Evolutionary conservation across 2,797 vertebrate genomes (phyloP).

Genomic region (Intellagama lesueurii): DNA sequence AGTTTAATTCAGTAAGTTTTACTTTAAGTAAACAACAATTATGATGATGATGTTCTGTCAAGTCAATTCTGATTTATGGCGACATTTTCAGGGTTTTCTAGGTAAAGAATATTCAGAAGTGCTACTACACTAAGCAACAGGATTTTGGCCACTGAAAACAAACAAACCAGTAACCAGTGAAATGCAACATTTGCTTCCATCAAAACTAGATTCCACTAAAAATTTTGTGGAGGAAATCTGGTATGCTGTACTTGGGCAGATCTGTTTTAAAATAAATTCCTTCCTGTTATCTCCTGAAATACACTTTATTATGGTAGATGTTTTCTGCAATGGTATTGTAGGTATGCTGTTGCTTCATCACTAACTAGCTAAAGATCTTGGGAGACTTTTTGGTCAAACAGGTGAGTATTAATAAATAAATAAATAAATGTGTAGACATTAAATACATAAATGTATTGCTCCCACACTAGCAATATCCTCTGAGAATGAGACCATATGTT

Average conservation of each 20-base stretch:
- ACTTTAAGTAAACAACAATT: not conserved
- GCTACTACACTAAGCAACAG: too few relatives aligned
- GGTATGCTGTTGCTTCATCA: too few relatives aligned
- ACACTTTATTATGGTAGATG: not conserved
- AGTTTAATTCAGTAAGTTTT: constrained; percentile 53
- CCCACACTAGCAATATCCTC: too few relatives aligned
- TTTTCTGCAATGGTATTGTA: not conserved
- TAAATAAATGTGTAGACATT: too few relatives aligned
- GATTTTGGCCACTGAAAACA: not conserved
- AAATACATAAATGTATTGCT: too few relatives aligned
- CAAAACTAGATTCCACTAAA: not conserved
- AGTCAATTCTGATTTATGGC: too few relatives aligned
- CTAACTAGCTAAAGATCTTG: not conserved
- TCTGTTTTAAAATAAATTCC: not conserved
- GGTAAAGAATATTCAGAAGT: too few relatives aligned
- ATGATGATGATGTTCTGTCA: not conserved
- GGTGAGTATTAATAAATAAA: too few relatives aligned
- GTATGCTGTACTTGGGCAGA: not conserved
- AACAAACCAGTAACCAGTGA: not conserved
- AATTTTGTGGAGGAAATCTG: not conserved
- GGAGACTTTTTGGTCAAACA: not conserved
- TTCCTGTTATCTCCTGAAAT: not conserved
- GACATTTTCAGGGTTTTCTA: too few relatives aligned
- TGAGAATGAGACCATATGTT: too few relatives aligned
- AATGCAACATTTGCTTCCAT: not conserved